Evolutionary conservation across 2,113 vertebrate species (phyloP), one percentile per base, ranked within the genome.

Genomic region (Lathamus discolor): DNA sequence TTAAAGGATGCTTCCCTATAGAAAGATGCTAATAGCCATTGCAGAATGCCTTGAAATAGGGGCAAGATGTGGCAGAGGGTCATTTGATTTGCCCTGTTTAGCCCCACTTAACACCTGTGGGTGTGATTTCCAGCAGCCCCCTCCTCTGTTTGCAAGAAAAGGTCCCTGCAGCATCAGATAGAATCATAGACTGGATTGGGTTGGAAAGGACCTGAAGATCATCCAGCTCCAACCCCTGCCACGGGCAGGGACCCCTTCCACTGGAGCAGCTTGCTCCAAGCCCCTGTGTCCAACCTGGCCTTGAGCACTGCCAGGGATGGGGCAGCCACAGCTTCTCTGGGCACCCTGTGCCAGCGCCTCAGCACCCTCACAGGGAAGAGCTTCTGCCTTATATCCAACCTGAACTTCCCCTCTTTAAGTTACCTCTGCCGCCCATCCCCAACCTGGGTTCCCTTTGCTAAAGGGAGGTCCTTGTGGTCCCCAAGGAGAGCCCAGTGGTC

Each of bases 401-500:
- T 59, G 22, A 7, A n/a, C 57, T 59, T 24, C 22, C 33, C 13
- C 33, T 35, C 33, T 59, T 24, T 35, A 59, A 59, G 17, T 13
- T 22, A 15, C 27, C 29, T 43, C 77, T 51, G 13, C 48, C 46
- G 20, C 70, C 64, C 25, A 25, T 22, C 27, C 43, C 39, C 63
- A 69, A 2, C 27, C 22, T 8, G 57, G 55, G 23, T 14, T 48
- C 17, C 1, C 44, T 62, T 49, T 22, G 7, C 28, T 25, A 3
- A 13, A 1, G 31, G 59, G 24, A 55, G 19, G 6, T 52, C 46
- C 11, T 9, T 19, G 80, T 11, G 16, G 52, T 33, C 16, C 64
- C 90, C 2, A 0, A 0, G 12, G 15, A 23, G 51, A 61, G 44
- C 41, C 68, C 9, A 2, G 7, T 2, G 1, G 74, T 75, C 66